These are phyloP conservation scores for Lucifuga dentata DNA, from an alignment of 2,113 vertebrate species.

Conservation along the genomic window DNA sequence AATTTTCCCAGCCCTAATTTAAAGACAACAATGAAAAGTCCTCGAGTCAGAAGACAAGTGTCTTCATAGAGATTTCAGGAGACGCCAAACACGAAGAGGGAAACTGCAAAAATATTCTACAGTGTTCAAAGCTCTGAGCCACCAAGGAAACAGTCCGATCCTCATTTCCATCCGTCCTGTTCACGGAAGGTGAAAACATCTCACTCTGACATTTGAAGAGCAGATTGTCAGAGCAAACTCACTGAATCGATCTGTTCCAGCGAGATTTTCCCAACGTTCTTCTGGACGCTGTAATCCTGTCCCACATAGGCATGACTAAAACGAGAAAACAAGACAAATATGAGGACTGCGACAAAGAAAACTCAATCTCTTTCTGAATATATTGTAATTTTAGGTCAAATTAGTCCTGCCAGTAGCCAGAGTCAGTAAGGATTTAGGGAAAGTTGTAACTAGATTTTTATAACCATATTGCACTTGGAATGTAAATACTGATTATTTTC, in stretches of 20 bases:
- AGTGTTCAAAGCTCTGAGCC: background rate
- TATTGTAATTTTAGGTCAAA: background rate
- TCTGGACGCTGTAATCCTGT: slow-evolving; percentile 93
- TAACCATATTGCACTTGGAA: too few species aligned
- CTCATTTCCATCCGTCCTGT: background rate
- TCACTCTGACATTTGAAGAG: slow-evolving; percentile 32
- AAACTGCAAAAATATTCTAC: too few species aligned
- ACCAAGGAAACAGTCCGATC: background rate
- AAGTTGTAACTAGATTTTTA: too few species aligned
- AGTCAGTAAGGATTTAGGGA: too few species aligned
- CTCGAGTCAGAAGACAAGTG: too few species aligned
- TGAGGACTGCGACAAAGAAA: slow-evolving; percentile 1
- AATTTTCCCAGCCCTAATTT: too few species aligned
- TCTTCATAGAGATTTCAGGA: too few species aligned
- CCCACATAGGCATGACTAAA: slow-evolving; percentile 94
- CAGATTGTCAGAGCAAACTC: slow-evolving; percentile 71
- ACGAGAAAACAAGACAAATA: slow-evolving; percentile 42
- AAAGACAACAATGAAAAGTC: too few species aligned
- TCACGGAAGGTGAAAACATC: background rate
- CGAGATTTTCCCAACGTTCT: slow-evolving; percentile 92
- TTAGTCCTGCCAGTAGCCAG: too few species aligned
- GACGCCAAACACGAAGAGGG: too few species aligned
- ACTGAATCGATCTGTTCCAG: slow-evolving; percentile 95
- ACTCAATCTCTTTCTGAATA: background rate
- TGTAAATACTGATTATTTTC: too few species aligned